Evolutionary conservation across 2,113 vertebrate species (phyloP), one percentile per base, ranked within the genome.

Genomic region (Pomatostomus ruficeps): DNA sequence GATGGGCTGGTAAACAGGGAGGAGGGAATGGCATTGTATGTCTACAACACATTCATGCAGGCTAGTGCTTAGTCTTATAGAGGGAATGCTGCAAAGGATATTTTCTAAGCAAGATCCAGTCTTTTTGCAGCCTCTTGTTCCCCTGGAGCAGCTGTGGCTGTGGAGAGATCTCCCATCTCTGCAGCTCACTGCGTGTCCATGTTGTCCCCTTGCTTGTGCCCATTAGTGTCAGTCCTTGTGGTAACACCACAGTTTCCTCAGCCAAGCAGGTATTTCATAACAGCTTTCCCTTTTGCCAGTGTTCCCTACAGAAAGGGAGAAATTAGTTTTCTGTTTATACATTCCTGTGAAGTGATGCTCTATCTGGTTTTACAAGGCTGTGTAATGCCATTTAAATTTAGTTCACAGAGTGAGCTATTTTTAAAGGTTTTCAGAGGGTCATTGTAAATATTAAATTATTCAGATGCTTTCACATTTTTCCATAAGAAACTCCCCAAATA

Each of bases 311-410:
- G 61, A 86, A 94, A 52, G 14, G 16, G 52, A 74, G 68, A 95
- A 91, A 81, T 84, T 77, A 87, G 48, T 71, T 89, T 49, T 91
- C 35, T 84, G 68, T 91, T 96, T 93, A 89, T 74, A 59, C 48
- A 65, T 81, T 92, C 49, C 77, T 9, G 0, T 57, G 77, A 72
- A 92, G 80, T 66, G 80, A 78, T 87, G 65, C 42, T 91, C 21
- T 82, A 62, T 77, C 61, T 84, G 70, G 81, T 93, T 92, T 87
- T 61, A 87, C 23, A 82, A 84, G 49, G 54, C 66, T 61, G 20
- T 63, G 48, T 79, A 89, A 89, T 82, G 46, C 36, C 48, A 7
- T 95, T 91, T 81, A 84, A 61, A 81, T 84, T 86, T 86, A 71
- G 51, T 63, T 42, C 43, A 61, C 26, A 24, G 35, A 74, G 28